Percentiles rank a stretch among this genome's conserved stretches.
Conservation (phyloP, 2,888 invertebrate genomes). For the Lasioglossum vierecki region DNA sequence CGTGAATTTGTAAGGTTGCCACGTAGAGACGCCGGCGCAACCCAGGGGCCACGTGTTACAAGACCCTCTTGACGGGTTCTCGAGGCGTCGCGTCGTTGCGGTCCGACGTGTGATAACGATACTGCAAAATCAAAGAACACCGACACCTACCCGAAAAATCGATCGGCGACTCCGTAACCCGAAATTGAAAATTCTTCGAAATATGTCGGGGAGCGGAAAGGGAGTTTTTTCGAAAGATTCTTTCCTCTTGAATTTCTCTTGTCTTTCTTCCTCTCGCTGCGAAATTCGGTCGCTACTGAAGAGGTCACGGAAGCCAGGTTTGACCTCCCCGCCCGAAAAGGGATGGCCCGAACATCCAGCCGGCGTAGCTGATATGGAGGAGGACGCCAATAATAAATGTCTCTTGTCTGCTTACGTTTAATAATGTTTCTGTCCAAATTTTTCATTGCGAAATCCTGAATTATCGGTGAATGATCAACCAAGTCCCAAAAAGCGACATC, state of each 20-base stretch:
- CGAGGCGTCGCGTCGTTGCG: constrained; percentile 4
- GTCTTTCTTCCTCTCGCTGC: too few species aligned
- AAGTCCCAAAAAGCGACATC: not conserved
- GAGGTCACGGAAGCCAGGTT: too few species aligned
- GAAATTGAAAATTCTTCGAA: not conserved
- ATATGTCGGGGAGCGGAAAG: not conserved
- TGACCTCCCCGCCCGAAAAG: too few species aligned
- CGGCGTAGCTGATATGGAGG: too few species aligned
- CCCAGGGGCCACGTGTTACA: not conserved
- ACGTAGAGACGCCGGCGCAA: constrained; percentile 11
- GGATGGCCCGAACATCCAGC: too few species aligned
- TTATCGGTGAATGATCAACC: too few species aligned
- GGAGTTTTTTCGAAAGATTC: too few species aligned
- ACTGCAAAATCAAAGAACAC: not conserved
- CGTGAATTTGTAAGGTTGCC: constrained; percentile 61
- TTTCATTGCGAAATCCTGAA: not conserved
- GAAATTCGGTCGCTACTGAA: too few species aligned
- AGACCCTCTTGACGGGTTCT: not conserved
- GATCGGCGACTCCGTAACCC: not conserved
- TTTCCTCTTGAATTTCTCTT: too few species aligned
- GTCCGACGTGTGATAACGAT: not conserved
- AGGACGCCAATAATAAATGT: too few species aligned
- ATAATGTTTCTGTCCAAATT: not conserved
- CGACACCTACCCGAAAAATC: not conserved
- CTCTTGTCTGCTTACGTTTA: too few species aligned